A percentile compares a stretch with the other conserved stretches of the same genome.
These are phyloP conservation scores for Campylomormyrus numenius DNA, from an alignment of 2,113 vertebrate species.

Conservation along the genomic window DNA sequence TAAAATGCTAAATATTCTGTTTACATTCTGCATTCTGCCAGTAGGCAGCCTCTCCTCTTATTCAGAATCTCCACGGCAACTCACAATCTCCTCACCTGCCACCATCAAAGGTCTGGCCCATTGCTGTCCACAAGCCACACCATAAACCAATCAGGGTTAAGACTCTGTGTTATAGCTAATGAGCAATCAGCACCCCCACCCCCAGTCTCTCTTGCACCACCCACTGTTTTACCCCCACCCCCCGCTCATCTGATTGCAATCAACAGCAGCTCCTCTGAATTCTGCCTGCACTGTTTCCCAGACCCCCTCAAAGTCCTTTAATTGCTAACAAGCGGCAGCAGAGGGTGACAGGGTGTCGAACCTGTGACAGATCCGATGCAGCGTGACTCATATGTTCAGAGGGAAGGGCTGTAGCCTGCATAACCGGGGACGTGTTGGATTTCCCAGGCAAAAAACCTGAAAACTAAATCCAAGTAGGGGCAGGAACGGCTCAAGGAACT, in stretches of 20 bases:
- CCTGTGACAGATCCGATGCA: background rate
- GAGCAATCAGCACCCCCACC: conserved; percentile 33
- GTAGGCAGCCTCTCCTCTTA: background rate
- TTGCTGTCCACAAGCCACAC: conserved; percentile 28
- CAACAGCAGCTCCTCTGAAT: conserved; percentile 40
- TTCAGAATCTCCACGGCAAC: background rate
- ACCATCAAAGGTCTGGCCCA: conserved; percentile 25
- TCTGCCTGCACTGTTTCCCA: conserved; percentile 32
- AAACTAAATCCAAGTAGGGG: background rate
- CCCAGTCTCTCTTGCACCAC: background rate
- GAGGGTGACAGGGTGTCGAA: conserved; percentile 23
- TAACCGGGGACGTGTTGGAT: background rate
- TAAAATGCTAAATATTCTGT: background rate
- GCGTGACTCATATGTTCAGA: background rate
- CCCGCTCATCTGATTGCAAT: conserved; percentile 46
- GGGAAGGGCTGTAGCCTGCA: background rate
- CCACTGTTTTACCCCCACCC: background rate
- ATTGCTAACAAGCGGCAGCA: conserved; percentile 36
- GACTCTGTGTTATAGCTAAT: conserved; percentile 15
- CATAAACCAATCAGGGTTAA: conserved; percentile 38
- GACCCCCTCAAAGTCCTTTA: conserved; percentile 29
- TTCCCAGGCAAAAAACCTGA: background rate
- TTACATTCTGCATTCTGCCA: background rate
- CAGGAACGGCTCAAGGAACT: background rate
- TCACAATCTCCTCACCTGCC: conserved; percentile 27